Evolutionary conservation across 1,140 invertebrate species (phyloP).

Genomic region (Mya arenaria): DNA sequence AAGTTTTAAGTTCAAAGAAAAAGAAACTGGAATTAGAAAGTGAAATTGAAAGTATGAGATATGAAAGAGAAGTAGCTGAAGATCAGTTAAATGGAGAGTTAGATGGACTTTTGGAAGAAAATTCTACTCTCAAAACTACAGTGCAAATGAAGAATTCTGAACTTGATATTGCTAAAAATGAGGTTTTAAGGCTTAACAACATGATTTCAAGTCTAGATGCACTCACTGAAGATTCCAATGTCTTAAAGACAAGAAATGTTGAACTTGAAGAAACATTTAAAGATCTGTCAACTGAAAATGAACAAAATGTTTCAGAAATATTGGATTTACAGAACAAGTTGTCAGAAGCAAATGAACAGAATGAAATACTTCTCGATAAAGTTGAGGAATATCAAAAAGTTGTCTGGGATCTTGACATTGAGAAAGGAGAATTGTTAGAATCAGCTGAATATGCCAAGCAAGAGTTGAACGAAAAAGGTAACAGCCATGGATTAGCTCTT

Average conservation of each 20-base stretch:
- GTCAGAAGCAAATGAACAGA: conserved; percentile 37
- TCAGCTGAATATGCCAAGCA: not conserved
- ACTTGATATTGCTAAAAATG: conserved; percentile 15
- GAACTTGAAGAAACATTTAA: conserved; percentile 42
- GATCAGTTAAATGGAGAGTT: conserved; percentile 30
- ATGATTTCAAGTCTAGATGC: conserved; percentile 44
- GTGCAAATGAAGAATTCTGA: conserved; percentile 50
- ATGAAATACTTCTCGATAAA: conserved; percentile 37
- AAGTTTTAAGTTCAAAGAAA: not conserved
- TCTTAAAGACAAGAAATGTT: conserved; percentile 56
- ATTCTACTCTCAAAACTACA: conserved; percentile 49
- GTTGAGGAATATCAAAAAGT: conserved; percentile 39
- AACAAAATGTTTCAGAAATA: conserved; percentile 54
- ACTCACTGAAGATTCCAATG: conserved; percentile 50
- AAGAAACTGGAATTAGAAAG: conserved; percentile 24
- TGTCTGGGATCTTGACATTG: conserved; percentile 25
- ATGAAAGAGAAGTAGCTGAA: conserved; percentile 24
- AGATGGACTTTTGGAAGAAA: conserved; percentile 55
- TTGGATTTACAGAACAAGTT: conserved; percentile 56
- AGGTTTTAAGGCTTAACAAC: conserved; percentile 27
- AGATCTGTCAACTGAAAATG: conserved; percentile 58
- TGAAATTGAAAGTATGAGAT: not conserved
- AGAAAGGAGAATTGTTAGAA: conserved; percentile 11
- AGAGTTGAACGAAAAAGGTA: not conserved
- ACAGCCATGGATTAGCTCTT: not conserved